phyloP scores from a whole-genome alignment of 2,888 invertebrate genomes.

The Tortrix viridana region DNA sequence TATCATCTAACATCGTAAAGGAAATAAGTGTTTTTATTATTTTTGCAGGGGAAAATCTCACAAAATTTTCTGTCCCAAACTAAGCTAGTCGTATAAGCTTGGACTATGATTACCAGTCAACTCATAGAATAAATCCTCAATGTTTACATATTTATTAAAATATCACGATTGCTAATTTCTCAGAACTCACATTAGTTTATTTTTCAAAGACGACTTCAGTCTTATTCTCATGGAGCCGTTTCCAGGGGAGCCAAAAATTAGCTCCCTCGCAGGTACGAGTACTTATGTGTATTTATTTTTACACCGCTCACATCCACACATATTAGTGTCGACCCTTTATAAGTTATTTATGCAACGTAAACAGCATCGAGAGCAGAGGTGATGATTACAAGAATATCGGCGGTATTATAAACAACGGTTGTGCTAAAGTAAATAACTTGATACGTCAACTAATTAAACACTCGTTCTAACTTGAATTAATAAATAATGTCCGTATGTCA shows the following conservation, averaged over 20 bases:
- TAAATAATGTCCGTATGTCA: too few relatives aligned
- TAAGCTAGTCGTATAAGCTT: too few relatives aligned
- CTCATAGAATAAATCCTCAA: too few relatives aligned
- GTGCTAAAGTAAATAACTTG: slow-evolving; percentile 36
- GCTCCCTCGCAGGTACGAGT: slow-evolving; percentile 26
- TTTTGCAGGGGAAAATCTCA: too few relatives aligned
- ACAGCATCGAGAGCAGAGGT: slow-evolving; percentile 44
- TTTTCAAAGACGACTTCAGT: slow-evolving; percentile 3
- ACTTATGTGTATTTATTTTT: slow-evolving; percentile 28
- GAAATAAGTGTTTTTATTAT: too few relatives aligned
- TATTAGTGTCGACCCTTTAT: slow-evolving; percentile 7
- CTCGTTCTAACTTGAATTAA: too few relatives aligned
- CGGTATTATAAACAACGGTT: slow-evolving; percentile 34
- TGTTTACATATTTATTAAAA: too few relatives aligned
- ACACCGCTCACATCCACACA: slow-evolving; percentile 21
- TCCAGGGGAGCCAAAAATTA: slow-evolving; percentile 32
- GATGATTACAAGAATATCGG: slow-evolving; percentile 37
- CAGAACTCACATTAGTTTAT: slow-evolving; percentile 2
- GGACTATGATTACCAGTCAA: too few relatives aligned
- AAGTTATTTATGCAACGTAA: slow-evolving; percentile 32
- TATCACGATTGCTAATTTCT: slow-evolving; percentile 7
- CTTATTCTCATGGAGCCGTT: slow-evolving; percentile 6
- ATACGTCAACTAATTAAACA: slow-evolving; percentile 15
- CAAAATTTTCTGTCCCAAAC: too few relatives aligned
- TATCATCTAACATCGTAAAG: too few relatives aligned